A percentile compares a stretch with the other conserved stretches of the same genome.
Conservation (phyloP, 2,888 invertebrate species). For the Campoletis raptor region DNA sequence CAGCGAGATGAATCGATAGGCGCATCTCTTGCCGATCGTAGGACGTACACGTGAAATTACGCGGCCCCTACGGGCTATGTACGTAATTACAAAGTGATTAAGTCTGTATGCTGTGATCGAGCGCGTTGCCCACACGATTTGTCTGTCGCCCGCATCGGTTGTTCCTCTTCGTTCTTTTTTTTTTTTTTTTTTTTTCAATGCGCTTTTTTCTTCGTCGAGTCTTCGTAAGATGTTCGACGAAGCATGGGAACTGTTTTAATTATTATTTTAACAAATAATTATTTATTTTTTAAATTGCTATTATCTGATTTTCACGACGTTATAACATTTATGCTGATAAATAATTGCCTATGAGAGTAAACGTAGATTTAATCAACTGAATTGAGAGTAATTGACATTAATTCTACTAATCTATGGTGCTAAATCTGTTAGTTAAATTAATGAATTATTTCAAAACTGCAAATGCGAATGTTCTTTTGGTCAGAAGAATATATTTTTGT, state of each 20-base stretch:
- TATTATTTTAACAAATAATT: background rate
- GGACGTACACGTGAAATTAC: conserved; percentile 62
- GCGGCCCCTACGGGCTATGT: conserved; percentile 36
- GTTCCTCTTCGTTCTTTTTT: conserved; percentile 17
- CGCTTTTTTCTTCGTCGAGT: conserved; percentile 7
- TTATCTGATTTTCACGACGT: background rate
- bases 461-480: background rate
- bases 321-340: background rate
- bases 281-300: conserved; percentile 26
- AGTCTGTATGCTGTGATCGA: conserved; percentile 56
- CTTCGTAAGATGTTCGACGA: conserved; percentile 38
- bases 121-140: conserved; percentile 64
- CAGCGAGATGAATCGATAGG: conserved; percentile 64
- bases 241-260: conserved; percentile 34
- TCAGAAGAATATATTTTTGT: background rate
- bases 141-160: conserved; percentile 52
- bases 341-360: background rate
- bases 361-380: background rate
- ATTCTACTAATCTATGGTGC: background rate
- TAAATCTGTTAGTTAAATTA: background rate
- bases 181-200: conserved; percentile 12
- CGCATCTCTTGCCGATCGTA: conserved; percentile 60
- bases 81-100: conserved; percentile 70
- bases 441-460: background rate
- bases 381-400: background rate